Conservation (phyloP, 1,140 invertebrate species). For the Diplogasteroides magnus region DNA sequence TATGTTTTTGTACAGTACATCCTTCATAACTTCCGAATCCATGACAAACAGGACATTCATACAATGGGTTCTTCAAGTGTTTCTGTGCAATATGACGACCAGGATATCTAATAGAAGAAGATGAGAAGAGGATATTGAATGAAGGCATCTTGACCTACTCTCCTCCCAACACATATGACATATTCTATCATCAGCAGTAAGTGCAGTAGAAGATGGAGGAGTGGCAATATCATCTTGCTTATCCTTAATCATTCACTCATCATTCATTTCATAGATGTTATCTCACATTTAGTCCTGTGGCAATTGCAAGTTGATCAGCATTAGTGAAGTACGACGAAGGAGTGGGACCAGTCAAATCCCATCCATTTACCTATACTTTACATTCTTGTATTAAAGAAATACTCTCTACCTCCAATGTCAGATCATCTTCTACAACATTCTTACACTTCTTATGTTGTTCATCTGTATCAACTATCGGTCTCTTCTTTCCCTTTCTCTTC, state of each 20-base stretch:
- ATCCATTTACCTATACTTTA: constrained; percentile 2
- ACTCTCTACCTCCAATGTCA: background rate
- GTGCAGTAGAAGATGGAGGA: background rate
- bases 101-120: constrained; percentile 43
- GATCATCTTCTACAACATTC: constrained; percentile 12
- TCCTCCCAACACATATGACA: constrained; percentile 18
- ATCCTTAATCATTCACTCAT: constrained; percentile 18
- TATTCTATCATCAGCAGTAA: constrained; percentile 4
- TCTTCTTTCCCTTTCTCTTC: background rate
- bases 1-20: constrained; percentile 40
- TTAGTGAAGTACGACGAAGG: background rate
- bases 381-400: background rate
- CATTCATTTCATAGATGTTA: background rate
- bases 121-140: constrained; percentile 19
- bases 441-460: no score
- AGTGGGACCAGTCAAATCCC: background rate
- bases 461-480: no score
- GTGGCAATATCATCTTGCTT: constrained; percentile 7
- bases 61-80: constrained; percentile 37
- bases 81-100: constrained; percentile 50
- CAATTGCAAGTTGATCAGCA: background rate
- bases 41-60: constrained; percentile 43
- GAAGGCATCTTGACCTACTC: background rate
- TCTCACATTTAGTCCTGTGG: background rate
- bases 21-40: constrained; percentile 46